phyloP scores from a whole-genome alignment of 2,888 invertebrate species.

The Torymus aiolomorphi region DNA sequence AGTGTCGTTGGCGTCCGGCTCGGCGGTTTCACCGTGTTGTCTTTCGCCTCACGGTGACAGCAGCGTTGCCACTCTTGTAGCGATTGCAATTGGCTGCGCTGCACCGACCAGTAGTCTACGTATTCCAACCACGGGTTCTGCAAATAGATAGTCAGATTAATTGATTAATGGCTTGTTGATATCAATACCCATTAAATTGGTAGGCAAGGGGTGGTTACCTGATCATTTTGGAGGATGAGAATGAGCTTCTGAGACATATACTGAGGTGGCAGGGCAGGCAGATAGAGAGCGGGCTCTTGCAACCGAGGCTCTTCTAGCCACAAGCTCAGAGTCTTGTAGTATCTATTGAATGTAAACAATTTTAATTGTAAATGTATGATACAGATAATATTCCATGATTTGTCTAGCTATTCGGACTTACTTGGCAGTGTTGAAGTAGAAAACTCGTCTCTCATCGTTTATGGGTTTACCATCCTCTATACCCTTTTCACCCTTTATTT shows the following conservation, averaged over 20 bases:
- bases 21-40: conserved; percentile 59
- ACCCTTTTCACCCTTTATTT: conserved; percentile 75
- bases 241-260: conserved; percentile 83
- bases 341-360: conserved; percentile 70
- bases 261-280: conserved; percentile 84
- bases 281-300: conserved; percentile 81
- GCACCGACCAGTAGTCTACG: conserved; percentile 79
- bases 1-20: conserved; percentile 63
- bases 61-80: conserved; percentile 78
- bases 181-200: too few species aligned
- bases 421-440: conserved; percentile 72
- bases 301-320: conserved; percentile 89
- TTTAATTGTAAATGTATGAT: conserved; percentile 27
- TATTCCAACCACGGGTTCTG: conserved; percentile 83
- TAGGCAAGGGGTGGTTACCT: conserved; percentile 68
- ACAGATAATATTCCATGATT: neutral
- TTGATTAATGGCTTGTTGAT: too few species aligned
- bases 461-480: conserved; percentile 71
- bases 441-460: conserved; percentile 71
- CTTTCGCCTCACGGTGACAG: conserved; percentile 10
- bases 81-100: conserved; percentile 77
- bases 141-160: conserved; percentile 34
- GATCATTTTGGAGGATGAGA: conserved; percentile 80
- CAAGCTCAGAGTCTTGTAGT: conserved; percentile 81
- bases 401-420: conserved; percentile 51